These are phyloP conservation scores for Melospiza melodia DNA, from an alignment of 2,113 vertebrate genomes.

Conservation along the genomic window DNA sequence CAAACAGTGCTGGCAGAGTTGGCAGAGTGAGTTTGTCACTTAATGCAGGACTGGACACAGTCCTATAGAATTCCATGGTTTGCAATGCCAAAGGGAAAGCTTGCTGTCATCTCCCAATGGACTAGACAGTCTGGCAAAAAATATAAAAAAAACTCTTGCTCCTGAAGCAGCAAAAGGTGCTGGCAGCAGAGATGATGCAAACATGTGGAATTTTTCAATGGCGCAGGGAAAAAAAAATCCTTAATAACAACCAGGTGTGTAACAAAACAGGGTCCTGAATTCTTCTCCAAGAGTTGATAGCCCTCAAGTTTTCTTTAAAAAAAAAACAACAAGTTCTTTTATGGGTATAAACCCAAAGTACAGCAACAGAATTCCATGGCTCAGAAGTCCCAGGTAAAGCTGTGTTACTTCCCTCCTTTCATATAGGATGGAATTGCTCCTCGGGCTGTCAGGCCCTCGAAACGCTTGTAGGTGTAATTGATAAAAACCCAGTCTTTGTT, in stretches of 20 bases:
- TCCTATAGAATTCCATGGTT: neutral
- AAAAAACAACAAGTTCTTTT: neutral
- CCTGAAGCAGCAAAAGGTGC: constrained; percentile 44
- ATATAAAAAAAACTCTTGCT: neutral
- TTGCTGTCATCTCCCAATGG: neutral
- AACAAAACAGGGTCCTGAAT: constrained; percentile 3
- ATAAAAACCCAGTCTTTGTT: constrained; percentile 99
- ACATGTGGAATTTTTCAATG: constrained; percentile 10
- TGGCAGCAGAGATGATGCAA: neutral
- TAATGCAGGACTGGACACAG: neutral
- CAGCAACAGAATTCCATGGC: neutral
- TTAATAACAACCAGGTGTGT: neutral
- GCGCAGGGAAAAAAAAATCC: neutral
- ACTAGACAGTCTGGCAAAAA: neutral
- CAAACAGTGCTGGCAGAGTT: constrained; percentile 51
- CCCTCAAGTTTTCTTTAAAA: constrained; percentile 21
- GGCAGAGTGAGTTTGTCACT: constrained; percentile 48
- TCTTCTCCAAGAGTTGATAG: constrained; percentile 10
- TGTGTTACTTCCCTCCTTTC: constrained; percentile 87
- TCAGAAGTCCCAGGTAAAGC: neutral
- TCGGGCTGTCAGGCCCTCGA: constrained; percentile 93
- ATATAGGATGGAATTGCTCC: constrained; percentile 97
- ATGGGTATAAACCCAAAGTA: neutral
- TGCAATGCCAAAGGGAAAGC: neutral
- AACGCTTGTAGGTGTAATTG: constrained; percentile 99